A percentile compares a stretch with the other conserved stretches of the same genome.
Evolutionary conservation across 1,140 invertebrate genomes (phyloP).

Genomic region (Hyles vespertilio): DNA sequence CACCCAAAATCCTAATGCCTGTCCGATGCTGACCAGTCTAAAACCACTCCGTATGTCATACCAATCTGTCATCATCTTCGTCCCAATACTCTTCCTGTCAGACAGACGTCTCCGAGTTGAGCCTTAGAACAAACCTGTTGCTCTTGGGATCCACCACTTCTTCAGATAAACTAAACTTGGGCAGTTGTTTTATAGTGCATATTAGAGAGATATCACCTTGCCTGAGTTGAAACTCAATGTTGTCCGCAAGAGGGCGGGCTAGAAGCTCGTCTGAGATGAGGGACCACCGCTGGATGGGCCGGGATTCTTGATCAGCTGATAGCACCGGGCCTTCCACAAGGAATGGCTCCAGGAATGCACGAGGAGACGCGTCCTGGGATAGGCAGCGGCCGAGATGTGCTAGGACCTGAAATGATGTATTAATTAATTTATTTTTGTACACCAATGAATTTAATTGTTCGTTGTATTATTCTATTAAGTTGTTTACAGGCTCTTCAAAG

Average conservation of each 20-base stretch:
- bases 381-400: slow-evolving; percentile 92
- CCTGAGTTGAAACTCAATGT: slow-evolving; percentile 92
- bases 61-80: slow-evolving; percentile 47
- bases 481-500: no score
- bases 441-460: no score
- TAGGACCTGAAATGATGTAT: slow-evolving; percentile 53
- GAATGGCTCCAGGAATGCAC: slow-evolving; percentile 94
- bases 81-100: slow-evolving; percentile 77
- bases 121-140: slow-evolving; percentile 94
- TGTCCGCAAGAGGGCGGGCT: slow-evolving; percentile 88
- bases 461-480: no score
- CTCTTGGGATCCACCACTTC: slow-evolving; percentile 96
- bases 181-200: slow-evolving; percentile 89
- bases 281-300: slow-evolving; percentile 91
- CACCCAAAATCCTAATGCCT: no score
- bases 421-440: no score
- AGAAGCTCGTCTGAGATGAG: slow-evolving; percentile 93
- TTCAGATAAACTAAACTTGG: slow-evolving; percentile 95
- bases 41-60: slow-evolving; percentile 54
- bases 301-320: slow-evolving; percentile 86
- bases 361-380: slow-evolving; percentile 93
- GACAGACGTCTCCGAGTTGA: slow-evolving; percentile 98
- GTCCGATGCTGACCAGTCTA: neutral
- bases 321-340: slow-evolving; percentile 86
- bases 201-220: slow-evolving; percentile 95